These are phyloP conservation scores for Coleophora deauratella DNA, from an alignment of 2,888 invertebrate species.

Conservation along the genomic window DNA sequence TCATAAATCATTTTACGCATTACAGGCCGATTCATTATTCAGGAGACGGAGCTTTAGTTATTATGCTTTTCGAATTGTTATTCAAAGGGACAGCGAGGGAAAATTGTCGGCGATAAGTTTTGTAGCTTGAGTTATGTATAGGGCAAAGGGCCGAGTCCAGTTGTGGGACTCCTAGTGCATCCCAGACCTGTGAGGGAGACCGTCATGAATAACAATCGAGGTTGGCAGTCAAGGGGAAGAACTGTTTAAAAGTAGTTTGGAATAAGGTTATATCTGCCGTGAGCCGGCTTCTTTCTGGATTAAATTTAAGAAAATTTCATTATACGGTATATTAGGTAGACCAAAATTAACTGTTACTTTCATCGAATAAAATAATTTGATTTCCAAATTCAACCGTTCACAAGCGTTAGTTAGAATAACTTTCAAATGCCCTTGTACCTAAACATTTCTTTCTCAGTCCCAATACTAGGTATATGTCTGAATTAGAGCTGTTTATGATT, in stretches of 20 bases:
- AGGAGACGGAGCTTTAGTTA: slow-evolving; percentile 13
- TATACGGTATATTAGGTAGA: no score
- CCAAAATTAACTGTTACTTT: no score
- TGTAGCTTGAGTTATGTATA: slow-evolving; percentile 17
- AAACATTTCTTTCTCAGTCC: no score
- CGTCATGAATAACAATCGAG: slow-evolving; percentile 68
- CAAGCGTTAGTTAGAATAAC: no score
- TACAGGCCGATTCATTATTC: slow-evolving; percentile 21
- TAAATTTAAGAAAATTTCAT: no score
- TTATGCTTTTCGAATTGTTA: slow-evolving; percentile 26
- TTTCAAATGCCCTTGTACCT: no score
- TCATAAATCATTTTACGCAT: slow-evolving; percentile 13
- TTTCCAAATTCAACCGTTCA: no score
- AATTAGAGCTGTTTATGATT: no score
- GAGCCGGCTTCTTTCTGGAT: no score
- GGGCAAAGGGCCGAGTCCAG: slow-evolving; percentile 11
- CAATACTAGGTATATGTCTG: no score
- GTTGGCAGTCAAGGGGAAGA: slow-evolving; percentile 14
- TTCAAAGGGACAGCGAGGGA: slow-evolving; percentile 33
- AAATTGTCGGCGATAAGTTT: slow-evolving; percentile 41
- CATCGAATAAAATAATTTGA: no score
- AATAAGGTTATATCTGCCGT: no score
- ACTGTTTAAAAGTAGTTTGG: background rate
- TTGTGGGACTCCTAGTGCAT: background rate
- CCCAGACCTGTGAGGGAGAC: slow-evolving; percentile 41